Conservation (phyloP, 1,140 invertebrate genomes). For the Drosophila willistoni region DNA sequence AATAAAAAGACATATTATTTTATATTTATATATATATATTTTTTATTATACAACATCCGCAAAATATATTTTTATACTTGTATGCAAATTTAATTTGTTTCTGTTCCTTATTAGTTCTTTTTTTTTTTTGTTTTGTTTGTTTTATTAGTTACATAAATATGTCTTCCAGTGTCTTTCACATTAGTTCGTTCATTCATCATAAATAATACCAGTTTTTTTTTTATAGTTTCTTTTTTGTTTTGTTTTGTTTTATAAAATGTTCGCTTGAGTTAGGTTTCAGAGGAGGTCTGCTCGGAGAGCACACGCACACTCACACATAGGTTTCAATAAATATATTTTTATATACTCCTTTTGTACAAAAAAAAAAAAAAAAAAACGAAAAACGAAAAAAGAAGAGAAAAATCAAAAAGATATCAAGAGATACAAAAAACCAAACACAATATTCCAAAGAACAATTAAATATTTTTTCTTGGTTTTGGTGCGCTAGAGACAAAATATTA, state of each 20-base stretch:
- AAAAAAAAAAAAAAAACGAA: not conserved
- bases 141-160: slow-evolving; percentile 39
- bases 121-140: slow-evolving; percentile 23
- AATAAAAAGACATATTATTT: slow-evolving; percentile 47
- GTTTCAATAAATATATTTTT: slow-evolving; percentile 35
- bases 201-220: slow-evolving; percentile 60
- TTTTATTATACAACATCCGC: slow-evolving; percentile 54
- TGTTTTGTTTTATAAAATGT: slow-evolving; percentile 29
- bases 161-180: slow-evolving; percentile 60
- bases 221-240: slow-evolving; percentile 23
- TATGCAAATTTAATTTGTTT: slow-evolving; percentile 68
- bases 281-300: slow-evolving; percentile 48
- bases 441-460: not conserved
- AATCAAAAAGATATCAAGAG: not conserved
- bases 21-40: slow-evolving; percentile 27
- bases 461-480: not conserved
- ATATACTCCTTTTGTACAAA: slow-evolving; percentile 32
- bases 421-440: not conserved
- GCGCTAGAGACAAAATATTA: slow-evolving; percentile 17
- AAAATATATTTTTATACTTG: slow-evolving; percentile 50
- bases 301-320: slow-evolving; percentile 31
- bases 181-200: slow-evolving; percentile 49
- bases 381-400: not conserved
- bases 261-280: slow-evolving; percentile 65
- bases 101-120: slow-evolving; percentile 19